These are phyloP conservation scores for Numenius arquata DNA, from an alignment of 2,113 vertebrate species.

Conservation along the genomic window DNA sequence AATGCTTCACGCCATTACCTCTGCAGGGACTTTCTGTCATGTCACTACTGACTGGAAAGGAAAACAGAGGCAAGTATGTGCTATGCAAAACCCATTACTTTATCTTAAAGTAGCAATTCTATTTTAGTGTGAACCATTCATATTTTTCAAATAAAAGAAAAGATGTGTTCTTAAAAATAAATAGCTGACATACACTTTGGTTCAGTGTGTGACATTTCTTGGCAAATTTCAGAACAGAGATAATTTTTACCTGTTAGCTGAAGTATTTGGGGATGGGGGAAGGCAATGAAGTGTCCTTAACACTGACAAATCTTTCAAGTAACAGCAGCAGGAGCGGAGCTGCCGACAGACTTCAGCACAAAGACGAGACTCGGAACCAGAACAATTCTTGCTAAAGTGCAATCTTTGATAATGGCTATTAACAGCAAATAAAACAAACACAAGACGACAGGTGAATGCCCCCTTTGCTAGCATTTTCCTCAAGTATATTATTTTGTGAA, in stretches of 20 bases:
- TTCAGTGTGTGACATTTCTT: not conserved
- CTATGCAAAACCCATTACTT: not conserved
- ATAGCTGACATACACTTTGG: not conserved
- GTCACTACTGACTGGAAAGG: not conserved
- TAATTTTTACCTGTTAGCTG: not conserved
- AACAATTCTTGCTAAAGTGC: not conserved
- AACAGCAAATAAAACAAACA: not conserved
- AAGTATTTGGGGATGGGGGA: not conserved
- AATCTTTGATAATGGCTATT: not conserved
- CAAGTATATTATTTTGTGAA: not conserved
- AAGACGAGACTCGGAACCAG: not conserved
- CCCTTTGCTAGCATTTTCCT: not conserved
- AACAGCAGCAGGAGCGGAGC: not conserved
- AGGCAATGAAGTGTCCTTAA: not conserved
- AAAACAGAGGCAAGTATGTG: fast-evolving
- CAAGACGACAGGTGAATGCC: not conserved
- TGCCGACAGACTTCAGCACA: not conserved
- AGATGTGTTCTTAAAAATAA: not conserved
- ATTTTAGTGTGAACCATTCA: not conserved
- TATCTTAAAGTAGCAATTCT: not conserved
- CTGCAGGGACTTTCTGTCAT: not conserved
- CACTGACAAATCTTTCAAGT: not conserved
- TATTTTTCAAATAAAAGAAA: not conserved
- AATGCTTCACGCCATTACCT: not conserved
- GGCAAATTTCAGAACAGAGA: not conserved